Percentiles rank a stretch among this genome's conserved stretches.
phyloP scores from a whole-genome alignment of 2,888 invertebrate genomes.

The Drosophila falleni region DNA sequence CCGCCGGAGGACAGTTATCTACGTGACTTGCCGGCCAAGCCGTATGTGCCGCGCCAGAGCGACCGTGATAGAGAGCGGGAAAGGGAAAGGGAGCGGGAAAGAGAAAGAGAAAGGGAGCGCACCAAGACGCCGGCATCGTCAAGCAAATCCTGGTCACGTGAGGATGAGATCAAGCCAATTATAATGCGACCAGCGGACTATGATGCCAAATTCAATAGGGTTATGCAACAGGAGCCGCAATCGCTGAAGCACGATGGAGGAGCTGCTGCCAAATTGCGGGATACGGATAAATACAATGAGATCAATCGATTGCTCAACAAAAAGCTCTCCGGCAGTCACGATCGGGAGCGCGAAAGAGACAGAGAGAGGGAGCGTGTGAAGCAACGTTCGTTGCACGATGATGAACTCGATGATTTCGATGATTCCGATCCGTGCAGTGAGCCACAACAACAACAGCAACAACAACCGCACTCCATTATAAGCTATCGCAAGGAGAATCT shows the following conservation, averaged over 20 bases:
- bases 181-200: slow-evolving; percentile 84
- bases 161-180: slow-evolving; percentile 85
- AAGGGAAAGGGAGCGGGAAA: slow-evolving; percentile 16
- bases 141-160: slow-evolving; percentile 80
- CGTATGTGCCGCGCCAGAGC: slow-evolving; percentile 76
- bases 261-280: slow-evolving; percentile 72
- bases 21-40: slow-evolving; percentile 84
- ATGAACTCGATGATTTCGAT: slow-evolving; percentile 74
- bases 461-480: slow-evolving; percentile 27
- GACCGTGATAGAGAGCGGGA: slow-evolving; percentile 60
- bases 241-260: slow-evolving; percentile 39
- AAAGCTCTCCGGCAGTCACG: slow-evolving; percentile 70
- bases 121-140: slow-evolving; percentile 61
- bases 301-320: slow-evolving; percentile 82
- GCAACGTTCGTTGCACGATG: slow-evolving; percentile 64
- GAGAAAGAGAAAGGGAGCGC: slow-evolving; percentile 46
- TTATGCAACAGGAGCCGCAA: slow-evolving; percentile 81
- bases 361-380: slow-evolving; percentile 56
- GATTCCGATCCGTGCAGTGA: slow-evolving; percentile 80
- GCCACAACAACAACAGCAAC: slow-evolving; percentile 48
- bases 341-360: slow-evolving; percentile 42
- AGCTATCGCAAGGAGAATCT: slow-evolving; percentile 84
- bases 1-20: slow-evolving; percentile 84
- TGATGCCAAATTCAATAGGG: slow-evolving; percentile 84
- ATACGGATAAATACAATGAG: slow-evolving; percentile 83